Percentiles rank a stretch among this genome's conserved stretches.
These are phyloP conservation scores for Onychorhynchus coronatus DNA, from an alignment of 2,113 vertebrate species.

Conservation along the genomic window DNA sequence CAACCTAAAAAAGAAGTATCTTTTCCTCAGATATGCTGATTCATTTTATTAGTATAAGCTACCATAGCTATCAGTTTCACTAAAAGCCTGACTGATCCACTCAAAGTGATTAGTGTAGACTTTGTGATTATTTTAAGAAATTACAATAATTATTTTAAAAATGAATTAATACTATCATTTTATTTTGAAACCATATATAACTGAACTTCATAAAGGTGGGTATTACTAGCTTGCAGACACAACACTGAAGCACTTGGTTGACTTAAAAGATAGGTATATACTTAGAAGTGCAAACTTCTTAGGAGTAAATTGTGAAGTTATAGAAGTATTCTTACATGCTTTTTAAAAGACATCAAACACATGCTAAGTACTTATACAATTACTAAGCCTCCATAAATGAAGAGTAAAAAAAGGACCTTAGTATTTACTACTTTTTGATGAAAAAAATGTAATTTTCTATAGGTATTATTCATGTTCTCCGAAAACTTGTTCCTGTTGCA, in stretches of 20 bases:
- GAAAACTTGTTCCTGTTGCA: background rate
- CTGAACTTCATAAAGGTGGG: background rate
- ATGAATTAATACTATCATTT: background rate
- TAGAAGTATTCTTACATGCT: background rate
- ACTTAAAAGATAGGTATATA: background rate
- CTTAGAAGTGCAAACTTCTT: background rate
- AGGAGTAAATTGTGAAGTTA: background rate
- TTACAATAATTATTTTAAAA: background rate
- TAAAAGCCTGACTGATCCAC: background rate
- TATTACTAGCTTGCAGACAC: background rate
- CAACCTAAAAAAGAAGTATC: background rate
- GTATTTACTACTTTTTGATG: background rate
- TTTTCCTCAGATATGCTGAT: background rate
- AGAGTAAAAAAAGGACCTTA: background rate
- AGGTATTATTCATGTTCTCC: background rate
- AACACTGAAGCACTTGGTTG: background rate
- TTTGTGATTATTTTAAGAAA: background rate
- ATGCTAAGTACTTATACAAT: background rate
- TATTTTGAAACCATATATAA: background rate
- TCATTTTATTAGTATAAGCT: background rate
- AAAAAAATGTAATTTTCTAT: background rate
- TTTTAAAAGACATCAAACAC: background rate
- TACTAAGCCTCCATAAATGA: background rate
- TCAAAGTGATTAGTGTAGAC: background rate
- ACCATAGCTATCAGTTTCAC: background rate